Conservation (phyloP, 2,888 invertebrate species). For the Pherbina coryleti region DNA sequence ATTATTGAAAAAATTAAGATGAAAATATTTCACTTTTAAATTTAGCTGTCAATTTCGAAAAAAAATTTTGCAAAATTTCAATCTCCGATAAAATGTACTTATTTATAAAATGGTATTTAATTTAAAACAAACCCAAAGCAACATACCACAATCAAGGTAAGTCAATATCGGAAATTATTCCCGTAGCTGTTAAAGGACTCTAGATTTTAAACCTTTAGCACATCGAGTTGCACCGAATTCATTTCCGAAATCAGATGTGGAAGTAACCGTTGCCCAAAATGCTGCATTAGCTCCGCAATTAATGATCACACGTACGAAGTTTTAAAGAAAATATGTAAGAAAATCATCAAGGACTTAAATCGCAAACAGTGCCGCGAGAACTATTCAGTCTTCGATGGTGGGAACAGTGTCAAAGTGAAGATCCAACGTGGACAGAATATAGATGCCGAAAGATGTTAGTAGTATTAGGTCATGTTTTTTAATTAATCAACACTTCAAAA, state of each 20-base stretch:
- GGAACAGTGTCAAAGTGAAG: slow-evolving; percentile 55
- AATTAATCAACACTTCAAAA: too few relatives aligned
- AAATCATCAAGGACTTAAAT: slow-evolving; percentile 56
- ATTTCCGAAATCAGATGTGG: slow-evolving; percentile 50
- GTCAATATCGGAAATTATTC: not conserved
- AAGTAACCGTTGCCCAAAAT: slow-evolving; percentile 46
- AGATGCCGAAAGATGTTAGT: slow-evolving; percentile 5
- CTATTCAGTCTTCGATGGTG: slow-evolving; percentile 61
- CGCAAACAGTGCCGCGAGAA: slow-evolving; percentile 55
- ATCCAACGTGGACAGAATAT: slow-evolving; percentile 41
- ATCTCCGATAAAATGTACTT: slow-evolving; percentile 37
- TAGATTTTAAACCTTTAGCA: slow-evolving; percentile 41
- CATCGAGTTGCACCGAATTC: slow-evolving; percentile 53
- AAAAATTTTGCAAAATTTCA: slow-evolving; percentile 37
- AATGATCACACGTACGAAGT: slow-evolving; percentile 57
- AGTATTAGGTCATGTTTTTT: too few relatives aligned
- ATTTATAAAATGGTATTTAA: slow-evolving; percentile 52
- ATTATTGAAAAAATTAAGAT: not conserved
- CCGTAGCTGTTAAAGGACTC: not conserved
- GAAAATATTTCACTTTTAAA: slow-evolving; percentile 27
- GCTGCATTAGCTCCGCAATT: slow-evolving; percentile 49
- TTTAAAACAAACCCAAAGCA: slow-evolving; percentile 48
- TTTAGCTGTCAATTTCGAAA: slow-evolving; percentile 35
- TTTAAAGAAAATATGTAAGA: slow-evolving; percentile 61
- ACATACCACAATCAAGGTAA: slow-evolving; percentile 52